phyloP scores from a whole-genome alignment of 1,140 invertebrate genomes.

The Dendroctonus ponderosae region DNA sequence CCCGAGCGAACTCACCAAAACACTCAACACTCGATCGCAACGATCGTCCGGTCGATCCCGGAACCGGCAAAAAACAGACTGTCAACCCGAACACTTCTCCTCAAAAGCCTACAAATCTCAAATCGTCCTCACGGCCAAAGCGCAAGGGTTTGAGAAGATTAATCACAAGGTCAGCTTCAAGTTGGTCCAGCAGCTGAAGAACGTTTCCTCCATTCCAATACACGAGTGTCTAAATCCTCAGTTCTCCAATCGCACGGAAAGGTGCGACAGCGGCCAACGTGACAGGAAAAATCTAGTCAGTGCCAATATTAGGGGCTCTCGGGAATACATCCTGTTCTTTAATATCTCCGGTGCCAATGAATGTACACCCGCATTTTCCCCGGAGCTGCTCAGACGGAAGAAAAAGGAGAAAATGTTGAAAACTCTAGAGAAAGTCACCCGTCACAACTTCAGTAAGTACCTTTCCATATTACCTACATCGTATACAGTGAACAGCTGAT shows the following conservation, averaged over 20 bases:
- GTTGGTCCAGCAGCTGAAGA: slow-evolving; percentile 35
- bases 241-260: slow-evolving; percentile 15
- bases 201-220: slow-evolving; percentile 5
- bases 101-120: slow-evolving; percentile 44
- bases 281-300: slow-evolving; percentile 38
- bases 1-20: slow-evolving; percentile 23
- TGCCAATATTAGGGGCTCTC: slow-evolving; percentile 40
- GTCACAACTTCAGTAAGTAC: slow-evolving; percentile 28
- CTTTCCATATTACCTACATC: neutral
- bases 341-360: slow-evolving; percentile 42
- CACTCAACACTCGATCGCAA: slow-evolving; percentile 32
- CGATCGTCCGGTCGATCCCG: slow-evolving; percentile 32
- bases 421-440: slow-evolving; percentile 22
- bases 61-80: slow-evolving; percentile 17
- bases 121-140: slow-evolving; percentile 43
- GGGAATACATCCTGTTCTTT: slow-evolving; percentile 47
- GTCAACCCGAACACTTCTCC: slow-evolving; percentile 42
- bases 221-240: slow-evolving; percentile 9
- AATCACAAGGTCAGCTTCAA: slow-evolving; percentile 22
- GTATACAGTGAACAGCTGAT: neutral
- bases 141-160: slow-evolving; percentile 29
- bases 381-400: slow-evolving; percentile 32
- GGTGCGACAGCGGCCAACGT: slow-evolving; percentile 11
- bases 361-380: slow-evolving; percentile 38
- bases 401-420: slow-evolving; percentile 24